These are phyloP conservation scores for Poecilia wingei DNA, from an alignment of 2,797 vertebrate genomes.

Conservation along the genomic window DNA sequence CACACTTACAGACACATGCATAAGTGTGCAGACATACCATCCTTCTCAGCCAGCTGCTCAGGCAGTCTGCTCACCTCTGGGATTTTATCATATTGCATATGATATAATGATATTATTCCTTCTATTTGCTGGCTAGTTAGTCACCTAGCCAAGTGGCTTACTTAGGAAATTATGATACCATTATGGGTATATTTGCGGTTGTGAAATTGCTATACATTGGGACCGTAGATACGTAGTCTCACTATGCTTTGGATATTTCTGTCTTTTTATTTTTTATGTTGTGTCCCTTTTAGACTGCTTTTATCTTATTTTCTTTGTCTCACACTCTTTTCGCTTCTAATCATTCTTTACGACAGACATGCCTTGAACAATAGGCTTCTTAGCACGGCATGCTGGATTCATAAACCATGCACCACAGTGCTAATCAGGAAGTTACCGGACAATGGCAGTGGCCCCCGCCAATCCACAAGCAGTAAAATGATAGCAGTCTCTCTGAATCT, in stretches of 20 bases:
- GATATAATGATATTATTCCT: conserved; percentile 76
- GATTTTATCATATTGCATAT: conserved; percentile 73
- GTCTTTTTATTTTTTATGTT: conserved; percentile 24
- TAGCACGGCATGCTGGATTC: conserved; percentile 48
- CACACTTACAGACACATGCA: conserved; percentile 30
- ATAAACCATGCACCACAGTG: conserved; percentile 56
- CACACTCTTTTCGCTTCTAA: conserved; percentile 29
- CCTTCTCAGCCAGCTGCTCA: conserved; percentile 73
- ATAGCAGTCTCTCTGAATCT: conserved; percentile 72
- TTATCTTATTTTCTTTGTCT: conserved; percentile 42
- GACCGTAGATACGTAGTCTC: conserved; percentile 20
- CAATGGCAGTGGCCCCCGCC: conserved; percentile 72
- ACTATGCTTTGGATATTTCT: conserved; percentile 26
- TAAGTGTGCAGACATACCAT: conserved; percentile 50
- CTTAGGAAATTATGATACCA: conserved; percentile 69
- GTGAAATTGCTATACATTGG: conserved; percentile 33
- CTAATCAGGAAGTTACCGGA: conserved; percentile 77
- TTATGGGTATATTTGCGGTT: conserved; percentile 64
- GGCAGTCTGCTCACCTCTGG: conserved; percentile 73
- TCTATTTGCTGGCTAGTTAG: conserved; percentile 77
- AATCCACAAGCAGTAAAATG: conserved; percentile 76
- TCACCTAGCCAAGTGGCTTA: conserved; percentile 71
- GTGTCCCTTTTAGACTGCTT: conserved; percentile 22
- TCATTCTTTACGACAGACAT: conserved; percentile 39
- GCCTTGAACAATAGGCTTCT: conserved; percentile 61